Evolutionary conservation across 2,888 invertebrate species (phyloP), one percentile per base, ranked within the genome.

Genomic region (Scaptomyza caliginosa): DNA sequence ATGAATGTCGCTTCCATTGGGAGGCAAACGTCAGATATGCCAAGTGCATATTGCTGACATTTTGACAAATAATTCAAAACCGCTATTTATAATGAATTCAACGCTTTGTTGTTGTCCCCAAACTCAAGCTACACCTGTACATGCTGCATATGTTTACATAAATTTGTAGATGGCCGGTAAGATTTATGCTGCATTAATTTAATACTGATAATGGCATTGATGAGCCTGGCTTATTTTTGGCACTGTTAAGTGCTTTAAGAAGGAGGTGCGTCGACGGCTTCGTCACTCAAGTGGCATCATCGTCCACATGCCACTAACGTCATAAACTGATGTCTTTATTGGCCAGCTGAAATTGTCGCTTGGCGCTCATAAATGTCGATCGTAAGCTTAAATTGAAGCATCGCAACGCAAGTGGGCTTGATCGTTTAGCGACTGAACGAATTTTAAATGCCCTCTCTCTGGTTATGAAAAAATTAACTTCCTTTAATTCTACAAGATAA

Each of bases 1-100:
- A 82, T 83, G 79, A 85, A 77, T 70, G 85, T 84, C 83, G 76
- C 60, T 42, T 26, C 30, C 59, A 63, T 36, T 55, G 57, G 54
- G 34, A 11, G 46, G 28, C 24, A 24, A 10, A 42, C 21, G 43
- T 34, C 68, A 76, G 77, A 74, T 80, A 64, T 63, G 23, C 23
- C 23, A 24, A 62, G 59, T 34, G n/a, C n/a, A n/a, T n/a, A n/a
- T n/a, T n/a, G n/a, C n/a, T 42, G 52, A 56, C 72, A 70, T 68
- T 69, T 54, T 76, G 86, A 83, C 86, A 84, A 78, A 83, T 86
- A 86, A 80, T 78, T 80, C 69, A 68, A 13, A 78, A 71, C 78
- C 83, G 66, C 76, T 80, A 67, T 75, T 77, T 76, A 77, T 80
- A 80, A 80, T 82, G 74, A 77, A 77, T 83, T 72, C 67, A 60